A percentile compares a stretch with the other conserved stretches of the same genome.
Conservation (phyloP, 2,113 vertebrate genomes). For the Pogonocichla stellata region DNA sequence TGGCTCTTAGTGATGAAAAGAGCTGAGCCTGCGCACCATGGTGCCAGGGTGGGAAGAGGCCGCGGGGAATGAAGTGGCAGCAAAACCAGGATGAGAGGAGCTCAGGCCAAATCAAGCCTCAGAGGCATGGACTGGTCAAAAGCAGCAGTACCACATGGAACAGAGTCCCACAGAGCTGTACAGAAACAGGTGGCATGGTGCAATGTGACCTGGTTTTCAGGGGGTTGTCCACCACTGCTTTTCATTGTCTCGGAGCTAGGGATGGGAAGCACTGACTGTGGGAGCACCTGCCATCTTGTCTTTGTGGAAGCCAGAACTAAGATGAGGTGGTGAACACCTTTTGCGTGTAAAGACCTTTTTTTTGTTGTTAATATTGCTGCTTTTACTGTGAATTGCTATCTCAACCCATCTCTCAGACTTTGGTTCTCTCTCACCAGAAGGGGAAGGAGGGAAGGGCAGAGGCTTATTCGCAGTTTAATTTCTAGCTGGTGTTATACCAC, state of each 20-base stretch:
- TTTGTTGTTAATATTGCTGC: background rate
- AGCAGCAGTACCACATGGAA: background rate
- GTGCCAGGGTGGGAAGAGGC: rapidly evolving
- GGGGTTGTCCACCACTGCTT: rapidly evolving
- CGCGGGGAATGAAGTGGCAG: rapidly evolving
- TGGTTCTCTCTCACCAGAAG: background rate
- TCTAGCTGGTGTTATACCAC: background rate
- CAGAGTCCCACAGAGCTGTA: background rate
- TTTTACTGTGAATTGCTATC: background rate
- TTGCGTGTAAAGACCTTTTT: background rate
- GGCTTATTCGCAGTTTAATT: background rate
- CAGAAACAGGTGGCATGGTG: background rate
- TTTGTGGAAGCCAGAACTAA: background rate
- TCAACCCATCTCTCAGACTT: background rate
- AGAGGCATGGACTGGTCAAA: background rate
- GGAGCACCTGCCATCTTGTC: background rate
- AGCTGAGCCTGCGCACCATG: rapidly evolving
- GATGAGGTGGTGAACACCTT: background rate
- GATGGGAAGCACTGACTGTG: rapidly evolving
- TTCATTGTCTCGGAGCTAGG: background rate
- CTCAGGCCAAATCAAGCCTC: background rate
- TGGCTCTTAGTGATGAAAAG: background rate
- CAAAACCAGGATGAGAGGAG: background rate
- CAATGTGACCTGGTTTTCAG: background rate
- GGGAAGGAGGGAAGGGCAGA: background rate